A percentile compares a stretch with the other conserved stretches of the same genome.
These are phyloP conservation scores for Xenopus borealis DNA, from an alignment of 2,113 vertebrate genomes.

Conservation along the genomic window DNA sequence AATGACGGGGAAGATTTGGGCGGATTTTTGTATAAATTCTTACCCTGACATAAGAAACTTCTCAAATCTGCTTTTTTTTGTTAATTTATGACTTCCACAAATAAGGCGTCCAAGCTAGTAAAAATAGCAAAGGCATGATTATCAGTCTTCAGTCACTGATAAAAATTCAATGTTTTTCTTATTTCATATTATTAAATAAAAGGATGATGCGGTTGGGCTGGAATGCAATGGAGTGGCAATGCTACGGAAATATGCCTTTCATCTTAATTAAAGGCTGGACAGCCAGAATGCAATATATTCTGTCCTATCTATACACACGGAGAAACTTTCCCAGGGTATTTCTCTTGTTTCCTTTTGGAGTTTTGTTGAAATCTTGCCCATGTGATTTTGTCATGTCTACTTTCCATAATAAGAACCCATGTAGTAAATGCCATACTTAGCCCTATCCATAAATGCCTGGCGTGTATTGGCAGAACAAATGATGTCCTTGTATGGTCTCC, in stretches of 20 bases:
- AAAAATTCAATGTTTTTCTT: conserved; percentile 56
- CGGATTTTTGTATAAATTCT: conserved; percentile 16
- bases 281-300: conserved; percentile 62
- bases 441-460: conserved; percentile 54
- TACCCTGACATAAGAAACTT: conserved; percentile 21
- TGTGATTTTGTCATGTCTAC: conserved; percentile 64
- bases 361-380: conserved; percentile 67
- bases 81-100: conserved; percentile 43
- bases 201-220: conserved; percentile 55
- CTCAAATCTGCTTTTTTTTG: conserved; percentile 24
- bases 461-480: conserved; percentile 46
- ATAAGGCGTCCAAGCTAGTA: conserved; percentile 41
- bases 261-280: conserved; percentile 75
- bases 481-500: conserved; percentile 40
- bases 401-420: conserved; percentile 75
- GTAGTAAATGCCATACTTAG: conserved; percentile 67
- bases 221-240: conserved; percentile 70
- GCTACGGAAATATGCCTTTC: conserved; percentile 72
- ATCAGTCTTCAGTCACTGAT: conserved; percentile 53
- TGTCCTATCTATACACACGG: conserved; percentile 56
- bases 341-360: conserved; percentile 68
- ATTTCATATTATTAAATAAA: conserved; percentile 60
- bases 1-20: not conserved
- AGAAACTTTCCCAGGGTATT: conserved; percentile 74
- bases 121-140: conserved; percentile 54